Evolutionary conservation across 1,140 invertebrate genomes (phyloP).

Genomic region (Whitmania pigra): DNA sequence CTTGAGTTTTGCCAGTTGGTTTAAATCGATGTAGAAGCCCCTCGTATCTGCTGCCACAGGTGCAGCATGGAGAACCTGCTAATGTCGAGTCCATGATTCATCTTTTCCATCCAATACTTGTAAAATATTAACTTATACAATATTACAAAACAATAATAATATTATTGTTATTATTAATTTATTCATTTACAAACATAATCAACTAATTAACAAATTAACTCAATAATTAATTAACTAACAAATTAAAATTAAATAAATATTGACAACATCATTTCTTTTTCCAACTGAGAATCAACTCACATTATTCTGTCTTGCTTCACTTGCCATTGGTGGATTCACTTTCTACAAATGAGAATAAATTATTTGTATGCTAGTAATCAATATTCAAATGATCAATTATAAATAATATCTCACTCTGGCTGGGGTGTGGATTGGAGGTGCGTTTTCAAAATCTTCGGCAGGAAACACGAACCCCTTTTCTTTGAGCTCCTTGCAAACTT

Average conservation of each 20-base stretch:
- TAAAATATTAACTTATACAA: too few species aligned
- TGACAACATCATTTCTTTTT: too few species aligned
- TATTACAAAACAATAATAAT: too few species aligned
- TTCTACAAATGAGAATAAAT: too few species aligned
- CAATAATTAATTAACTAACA: not conserved
- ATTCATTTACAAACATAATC: not conserved
- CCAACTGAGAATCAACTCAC: too few species aligned
- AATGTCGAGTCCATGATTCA: not conserved
- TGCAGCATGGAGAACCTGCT: not conserved
- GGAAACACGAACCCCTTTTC: conserved; percentile 96
- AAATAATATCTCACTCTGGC: conserved; percentile 58
- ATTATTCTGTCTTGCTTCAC: too few species aligned
- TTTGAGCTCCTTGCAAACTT: conserved; percentile 84
- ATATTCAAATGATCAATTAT: not conserved
- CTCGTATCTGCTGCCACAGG: not conserved
- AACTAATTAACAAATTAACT: not conserved
- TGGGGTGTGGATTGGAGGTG: conserved; percentile 92
- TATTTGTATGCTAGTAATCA: too few species aligned
- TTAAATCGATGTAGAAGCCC: conserved; percentile 38
- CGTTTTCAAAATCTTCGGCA: conserved; percentile 78
- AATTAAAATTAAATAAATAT: not conserved
- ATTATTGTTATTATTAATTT: not conserved
- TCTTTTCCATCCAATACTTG: too few species aligned
- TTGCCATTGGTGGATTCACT: too few species aligned
- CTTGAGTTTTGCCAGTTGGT: conserved; percentile 73